Conservation (phyloP, 2,888 invertebrate genomes). For the Hemaris fuciformis region DNA sequence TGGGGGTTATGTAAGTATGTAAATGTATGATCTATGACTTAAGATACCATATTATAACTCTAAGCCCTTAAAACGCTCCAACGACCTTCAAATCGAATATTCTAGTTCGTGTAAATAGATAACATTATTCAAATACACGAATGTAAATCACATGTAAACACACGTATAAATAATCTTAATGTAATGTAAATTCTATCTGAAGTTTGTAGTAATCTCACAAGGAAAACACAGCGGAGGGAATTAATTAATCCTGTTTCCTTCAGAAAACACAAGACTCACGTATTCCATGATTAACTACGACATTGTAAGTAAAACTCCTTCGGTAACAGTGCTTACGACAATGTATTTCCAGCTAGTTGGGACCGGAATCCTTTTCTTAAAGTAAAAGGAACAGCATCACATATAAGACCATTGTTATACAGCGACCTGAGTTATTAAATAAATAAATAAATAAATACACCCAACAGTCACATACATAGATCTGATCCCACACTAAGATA, state of each 20-base stretch:
- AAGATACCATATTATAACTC: too few species aligned
- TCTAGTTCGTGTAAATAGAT: not conserved
- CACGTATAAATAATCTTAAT: not conserved
- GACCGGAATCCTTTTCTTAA: not conserved
- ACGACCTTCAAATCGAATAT: not conserved
- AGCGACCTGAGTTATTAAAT: too few species aligned
- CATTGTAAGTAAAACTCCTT: not conserved
- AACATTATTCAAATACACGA: not conserved
- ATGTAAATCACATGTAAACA: not conserved
- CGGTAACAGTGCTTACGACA: not conserved
- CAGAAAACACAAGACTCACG: not conserved
- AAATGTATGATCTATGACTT: too few species aligned
- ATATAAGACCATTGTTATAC: too few species aligned
- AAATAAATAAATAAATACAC: too few species aligned
- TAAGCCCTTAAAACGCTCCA: not conserved
- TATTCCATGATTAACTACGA: constrained; percentile 21
- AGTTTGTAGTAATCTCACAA: not conserved
- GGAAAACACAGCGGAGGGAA: not conserved
- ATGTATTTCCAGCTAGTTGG: not conserved
- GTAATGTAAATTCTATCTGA: constrained; percentile 1
- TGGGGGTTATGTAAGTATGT: too few species aligned
- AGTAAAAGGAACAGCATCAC: too few species aligned
- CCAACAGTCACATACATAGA: too few species aligned
- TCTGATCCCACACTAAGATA: too few species aligned
- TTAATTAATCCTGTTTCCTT: not conserved